These are phyloP conservation scores for Samia ricini DNA, from an alignment of 1,140 invertebrate genomes.

Conservation along the genomic window DNA sequence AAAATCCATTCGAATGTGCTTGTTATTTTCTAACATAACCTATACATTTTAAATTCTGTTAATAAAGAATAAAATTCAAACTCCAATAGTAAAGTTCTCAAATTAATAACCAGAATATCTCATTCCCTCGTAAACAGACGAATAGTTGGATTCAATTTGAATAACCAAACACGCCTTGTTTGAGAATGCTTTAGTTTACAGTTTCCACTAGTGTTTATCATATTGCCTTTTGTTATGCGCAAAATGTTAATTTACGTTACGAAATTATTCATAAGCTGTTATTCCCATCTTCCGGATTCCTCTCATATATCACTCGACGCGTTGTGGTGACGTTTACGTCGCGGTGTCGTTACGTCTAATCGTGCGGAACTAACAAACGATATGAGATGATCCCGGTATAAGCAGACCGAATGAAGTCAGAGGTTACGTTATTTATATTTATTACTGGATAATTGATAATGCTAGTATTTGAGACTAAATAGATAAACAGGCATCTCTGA, in stretches of 20 bases:
- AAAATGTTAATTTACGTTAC: neutral
- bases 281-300: constrained; percentile 5
- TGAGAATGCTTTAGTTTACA: neutral
- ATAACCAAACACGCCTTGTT: neutral
- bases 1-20: too few species aligned
- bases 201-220: neutral
- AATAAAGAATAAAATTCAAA: too few species aligned
- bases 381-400: constrained; percentile 1
- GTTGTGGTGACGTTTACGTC: constrained; percentile 4
- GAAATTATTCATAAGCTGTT: constrained; percentile 11
- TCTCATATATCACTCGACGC: constrained; percentile 9
- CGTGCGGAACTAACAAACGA: constrained; percentile 6
- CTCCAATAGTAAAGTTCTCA: too few species aligned
- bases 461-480: too few species aligned
- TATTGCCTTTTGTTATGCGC: neutral
- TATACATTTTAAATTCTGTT: too few species aligned
- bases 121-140: neutral
- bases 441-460: too few species aligned
- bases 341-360: constrained; percentile 5
- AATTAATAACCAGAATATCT: too few species aligned
- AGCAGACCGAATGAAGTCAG: neutral
- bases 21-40: too few species aligned
- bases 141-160: neutral
- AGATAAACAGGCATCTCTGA: too few species aligned
- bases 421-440: neutral